Base-by-base conservation (phyloP, 2,888 invertebrate genomes). In the Hemistola chrysoprasaria region DNA sequence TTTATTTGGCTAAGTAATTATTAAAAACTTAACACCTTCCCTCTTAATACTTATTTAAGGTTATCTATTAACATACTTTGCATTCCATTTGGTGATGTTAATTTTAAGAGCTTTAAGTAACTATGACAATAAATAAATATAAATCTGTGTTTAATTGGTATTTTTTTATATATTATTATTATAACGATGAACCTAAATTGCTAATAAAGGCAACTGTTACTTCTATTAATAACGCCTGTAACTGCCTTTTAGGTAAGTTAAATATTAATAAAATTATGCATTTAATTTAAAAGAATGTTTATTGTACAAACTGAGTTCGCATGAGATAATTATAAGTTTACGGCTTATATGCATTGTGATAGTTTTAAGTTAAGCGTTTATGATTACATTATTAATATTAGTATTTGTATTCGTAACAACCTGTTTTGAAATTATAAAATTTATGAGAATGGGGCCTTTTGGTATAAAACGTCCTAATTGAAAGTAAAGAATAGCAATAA, bases 251-350 rank as follows among this genome's bases (percentile, higher is more conserved):
- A 65, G 25, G 53, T 73, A 72, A 67, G 62, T 73, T 76, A 69
- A 74, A 61, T 60, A 37, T 42, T 47, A 33, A 38, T 42, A 42
- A n/a, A n/a, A n/a, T n/a, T n/a, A 66, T 78, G 86, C 86, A 86
- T 87, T 87, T 86, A 82, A 78, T 43, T 31, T 50, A 72, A 60
- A 82, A 78, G 70, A 69, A 58, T 65, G 71, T 56, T 73, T 70
- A 72, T 86, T 86, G 85, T 86, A 86, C 86, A 86, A 87, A 86
- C 71, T 78, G 80, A 81, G 78, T 75, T 71, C 59, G 70, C 77
- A 74, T 78, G 77, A 71, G 76, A 70, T 16, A 33, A 33, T 47
- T 52, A 30, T 59, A 67, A 62, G 62, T 53, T 52, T 62, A 50
- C 23, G 26, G 73, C 78, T 78, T 74, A 71, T 78, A 77, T 65